Conservation (phyloP, 2,797 vertebrate genomes). For the Hozukius guyotensis region DNA sequence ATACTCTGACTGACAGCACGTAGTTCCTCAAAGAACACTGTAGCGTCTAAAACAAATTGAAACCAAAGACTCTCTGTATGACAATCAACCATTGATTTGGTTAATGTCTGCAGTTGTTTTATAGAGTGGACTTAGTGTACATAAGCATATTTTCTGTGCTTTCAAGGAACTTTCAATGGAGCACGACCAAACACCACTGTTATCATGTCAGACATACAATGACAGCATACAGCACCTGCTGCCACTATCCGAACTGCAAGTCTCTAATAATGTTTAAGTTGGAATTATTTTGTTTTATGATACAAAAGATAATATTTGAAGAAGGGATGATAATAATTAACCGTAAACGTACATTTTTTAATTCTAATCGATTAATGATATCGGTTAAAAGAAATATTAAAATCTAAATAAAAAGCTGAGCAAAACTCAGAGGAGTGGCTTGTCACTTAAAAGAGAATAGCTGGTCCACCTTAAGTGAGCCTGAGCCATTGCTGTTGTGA, state of each 20-base stretch:
- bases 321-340: no score
- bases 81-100: neutral
- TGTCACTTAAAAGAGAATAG: no score
- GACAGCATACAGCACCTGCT: neutral
- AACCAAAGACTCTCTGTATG: neutral
- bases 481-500: fast-evolving
- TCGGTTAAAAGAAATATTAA: fast-evolving
- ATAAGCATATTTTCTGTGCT: neutral
- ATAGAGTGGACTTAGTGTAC: neutral
- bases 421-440: no score
- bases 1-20: neutral
- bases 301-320: neutral
- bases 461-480: no score
- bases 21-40: neutral
- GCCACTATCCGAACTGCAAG: no score
- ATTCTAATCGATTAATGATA: no score
- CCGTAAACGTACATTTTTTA: no score
- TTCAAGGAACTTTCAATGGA: neutral
- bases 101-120: neutral
- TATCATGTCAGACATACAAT: neutral
- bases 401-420: no score
- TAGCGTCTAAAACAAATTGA: neutral
- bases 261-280: neutral
- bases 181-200: neutral
- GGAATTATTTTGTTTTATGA: neutral